Conservation (phyloP, 30 jellyfish, hydroid and myxozoan genomes). For the Aurelia coerulea region DNA sequence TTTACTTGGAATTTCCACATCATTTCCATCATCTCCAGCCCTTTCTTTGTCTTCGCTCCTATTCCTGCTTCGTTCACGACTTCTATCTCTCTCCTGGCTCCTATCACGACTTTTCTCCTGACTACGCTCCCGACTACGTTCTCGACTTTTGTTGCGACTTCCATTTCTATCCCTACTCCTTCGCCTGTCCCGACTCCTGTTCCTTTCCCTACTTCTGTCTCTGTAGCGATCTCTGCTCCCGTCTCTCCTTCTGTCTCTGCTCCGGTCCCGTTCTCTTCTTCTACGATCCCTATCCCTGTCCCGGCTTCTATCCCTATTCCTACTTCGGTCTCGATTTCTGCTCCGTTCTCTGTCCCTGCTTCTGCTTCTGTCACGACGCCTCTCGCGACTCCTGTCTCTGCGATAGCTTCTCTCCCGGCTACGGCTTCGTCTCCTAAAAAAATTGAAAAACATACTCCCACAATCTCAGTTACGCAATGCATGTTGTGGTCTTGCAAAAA, state of each 20-base stretch:
- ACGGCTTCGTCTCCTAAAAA: constrained; percentile 46
- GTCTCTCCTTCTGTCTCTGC: constrained; percentile 60
- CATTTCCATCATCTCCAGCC: constrained; percentile 13
- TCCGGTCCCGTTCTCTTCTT: constrained; percentile 59
- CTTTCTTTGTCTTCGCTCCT: constrained; percentile 19
- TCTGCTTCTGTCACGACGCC: constrained; percentile 49
- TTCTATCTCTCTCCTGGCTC: constrained; percentile 38
- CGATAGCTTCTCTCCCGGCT: constrained; percentile 67
- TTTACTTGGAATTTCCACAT: background rate
- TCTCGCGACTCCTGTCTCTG: constrained; percentile 50
- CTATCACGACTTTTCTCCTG: constrained; percentile 43
- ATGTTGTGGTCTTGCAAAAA: too few species aligned
- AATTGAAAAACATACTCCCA: background rate
- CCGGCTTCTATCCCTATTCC: constrained; percentile 47
- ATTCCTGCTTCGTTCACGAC: constrained; percentile 45
- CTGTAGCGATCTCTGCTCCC: constrained; percentile 53
- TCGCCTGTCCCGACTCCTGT: constrained; percentile 63
- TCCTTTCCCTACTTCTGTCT: constrained; percentile 34
- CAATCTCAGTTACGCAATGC: too few species aligned
- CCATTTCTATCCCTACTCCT: constrained; percentile 45
- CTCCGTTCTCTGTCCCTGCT: constrained; percentile 26
- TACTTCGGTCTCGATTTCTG: constrained; percentile 39
- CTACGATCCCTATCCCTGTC: constrained; percentile 57
- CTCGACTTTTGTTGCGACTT: constrained; percentile 51
- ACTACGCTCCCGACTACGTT: constrained; percentile 61